Base-by-base conservation (phyloP, 2,113 vertebrate species). In the Poeciliopsis turrubarensis region DNA sequence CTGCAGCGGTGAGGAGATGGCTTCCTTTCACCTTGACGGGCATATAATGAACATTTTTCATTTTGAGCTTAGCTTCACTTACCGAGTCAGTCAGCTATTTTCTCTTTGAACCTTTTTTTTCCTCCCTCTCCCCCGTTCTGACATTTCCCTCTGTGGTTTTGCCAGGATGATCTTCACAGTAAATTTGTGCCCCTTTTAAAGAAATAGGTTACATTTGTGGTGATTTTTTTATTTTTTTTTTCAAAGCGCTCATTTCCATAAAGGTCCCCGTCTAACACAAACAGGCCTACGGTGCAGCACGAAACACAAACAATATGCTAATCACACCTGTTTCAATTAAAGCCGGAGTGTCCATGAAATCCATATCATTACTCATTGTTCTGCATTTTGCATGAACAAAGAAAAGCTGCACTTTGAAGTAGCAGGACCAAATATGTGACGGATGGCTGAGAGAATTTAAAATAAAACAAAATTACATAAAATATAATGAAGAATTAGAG, bases 11-110 rank as follows among this genome's bases (percentile, higher is more conserved):
- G 77, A 86, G 86, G 88, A 89, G 88, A 89, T 85, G 83, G 79
- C 87, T 88, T 89, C 89, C 88, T 89, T 84, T 91, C 90, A 92
- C 91, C 85, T 91, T 92, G 90, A 92, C 82, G 86, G 88, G 76
- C 89, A 80, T 83, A 89, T 90, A 91, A 93, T 92, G 90, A 92
- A 93, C 90, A 85, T 91, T 90, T 90, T 87, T 90, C 86, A 90
- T 90, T 87, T 89, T 73, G 80, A 92, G 87, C 87, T 92, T 84
- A 89, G 81, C 89, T 89, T 90, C 89, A 90, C 88, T 92, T 90
- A 90, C 86, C 88, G 64, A 92, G 82, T 87, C 87, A 89, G 79
- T 91, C 88, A 88, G 89, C 85, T 85, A 82, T 90, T 89, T 90
- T 85, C 73, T 84, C 79, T 89, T 85, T 83, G 66, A 89, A 83